Percentiles rank a stretch among this genome's conserved stretches.
Evolutionary conservation across 2,888 invertebrate genomes (phyloP).

Genomic region (Diogma glabrata): DNA sequence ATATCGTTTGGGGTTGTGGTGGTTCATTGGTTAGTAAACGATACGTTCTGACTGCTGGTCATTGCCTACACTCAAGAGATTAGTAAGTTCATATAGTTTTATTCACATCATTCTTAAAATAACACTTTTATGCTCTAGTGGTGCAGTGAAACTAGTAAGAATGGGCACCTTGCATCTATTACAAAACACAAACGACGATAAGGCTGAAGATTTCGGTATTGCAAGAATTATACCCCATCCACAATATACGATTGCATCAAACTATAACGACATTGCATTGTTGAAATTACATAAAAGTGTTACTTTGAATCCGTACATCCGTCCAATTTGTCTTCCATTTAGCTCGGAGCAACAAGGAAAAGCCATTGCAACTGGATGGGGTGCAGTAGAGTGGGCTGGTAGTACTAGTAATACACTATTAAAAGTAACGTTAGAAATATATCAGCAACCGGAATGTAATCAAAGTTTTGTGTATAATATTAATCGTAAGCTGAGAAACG

Average conservation of each 20-base stretch:
- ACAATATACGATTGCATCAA: not conserved
- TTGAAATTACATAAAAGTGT: conserved; percentile 20
- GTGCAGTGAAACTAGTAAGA: conserved; percentile 24
- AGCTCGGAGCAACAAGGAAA: conserved; percentile 19
- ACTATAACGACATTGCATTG: not conserved
- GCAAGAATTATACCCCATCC: not conserved
- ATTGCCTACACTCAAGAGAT: conserved; percentile 42
- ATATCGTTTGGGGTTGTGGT: conserved; percentile 40
- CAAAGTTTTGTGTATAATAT: not conserved
- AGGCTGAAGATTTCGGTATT: not conserved
- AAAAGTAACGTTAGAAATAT: not conserved
- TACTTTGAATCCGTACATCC: conserved; percentile 26
- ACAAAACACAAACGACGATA: conserved; percentile 11
- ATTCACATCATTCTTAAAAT: too few relatives aligned
- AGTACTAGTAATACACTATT: not conserved
- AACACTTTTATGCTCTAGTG: too few relatives aligned
- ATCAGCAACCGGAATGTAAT: not conserved
- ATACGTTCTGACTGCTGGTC: conserved; percentile 48
- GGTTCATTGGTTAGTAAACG: conserved; percentile 44
- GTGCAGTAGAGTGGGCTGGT: conserved; percentile 26
- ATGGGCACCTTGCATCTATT: conserved; percentile 33
- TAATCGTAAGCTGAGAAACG: conserved; percentile 28
- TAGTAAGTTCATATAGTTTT: not conserved
- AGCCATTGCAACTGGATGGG: conserved; percentile 35
- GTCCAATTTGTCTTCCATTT: conserved; percentile 31